phyloP scores from a whole-genome alignment of 2,113 vertebrate species.

The Ictalurus furcatus region DNA sequence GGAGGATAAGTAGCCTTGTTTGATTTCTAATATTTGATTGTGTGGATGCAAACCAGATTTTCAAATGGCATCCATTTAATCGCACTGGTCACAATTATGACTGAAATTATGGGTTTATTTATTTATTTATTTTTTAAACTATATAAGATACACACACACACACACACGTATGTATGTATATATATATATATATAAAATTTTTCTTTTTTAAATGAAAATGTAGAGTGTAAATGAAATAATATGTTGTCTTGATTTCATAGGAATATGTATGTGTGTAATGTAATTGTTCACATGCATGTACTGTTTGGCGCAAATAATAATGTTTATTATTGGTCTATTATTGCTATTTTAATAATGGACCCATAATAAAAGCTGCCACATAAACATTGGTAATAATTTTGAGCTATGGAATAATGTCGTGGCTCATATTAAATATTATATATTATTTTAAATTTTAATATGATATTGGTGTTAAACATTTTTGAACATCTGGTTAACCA shows the following conservation, averaged over 20 bases:
- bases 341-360: neutral
- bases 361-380: neutral
- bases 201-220: neutral
- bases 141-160: no score
- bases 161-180: no score
- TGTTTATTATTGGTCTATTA: neutral
- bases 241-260: neutral
- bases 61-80: neutral
- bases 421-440: neutral
- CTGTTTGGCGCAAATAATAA: neutral
- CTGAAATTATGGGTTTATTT: neutral
- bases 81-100: neutral
- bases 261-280: neutral
- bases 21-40: slow-evolving; percentile 14
- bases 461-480: neutral
- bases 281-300: neutral
- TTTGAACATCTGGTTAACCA: neutral
- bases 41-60: slow-evolving; percentile 8
- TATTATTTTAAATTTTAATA: neutral
- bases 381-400: neutral
- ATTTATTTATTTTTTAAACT: neutral
- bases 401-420: neutral
- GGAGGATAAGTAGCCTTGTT: slow-evolving; percentile 17
- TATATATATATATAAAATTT: neutral
- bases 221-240: neutral